phyloP scores from a whole-genome alignment of 2,888 invertebrate genomes.

The Buathra laborator region DNA sequence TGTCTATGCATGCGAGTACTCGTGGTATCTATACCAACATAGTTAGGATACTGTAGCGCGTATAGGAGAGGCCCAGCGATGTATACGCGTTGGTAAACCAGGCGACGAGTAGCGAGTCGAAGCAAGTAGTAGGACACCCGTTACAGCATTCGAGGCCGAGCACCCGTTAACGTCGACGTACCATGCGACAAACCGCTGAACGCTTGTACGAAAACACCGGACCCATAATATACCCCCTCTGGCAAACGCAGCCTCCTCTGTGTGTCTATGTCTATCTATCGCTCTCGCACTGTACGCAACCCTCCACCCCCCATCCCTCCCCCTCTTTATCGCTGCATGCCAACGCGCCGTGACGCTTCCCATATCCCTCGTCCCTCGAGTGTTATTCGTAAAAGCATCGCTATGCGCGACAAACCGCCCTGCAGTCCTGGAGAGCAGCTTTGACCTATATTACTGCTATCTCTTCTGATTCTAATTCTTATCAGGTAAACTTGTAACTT shows the following conservation, averaged over 20 bases:
- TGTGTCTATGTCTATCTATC: constrained; percentile 6
- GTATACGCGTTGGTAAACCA: constrained; percentile 27
- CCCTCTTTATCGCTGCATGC: constrained; percentile 44
- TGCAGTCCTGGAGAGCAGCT: neutral
- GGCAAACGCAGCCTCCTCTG: neutral
- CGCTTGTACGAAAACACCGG: constrained; percentile 72
- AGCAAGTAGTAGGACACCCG: constrained; percentile 70
- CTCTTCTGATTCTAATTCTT: neutral
- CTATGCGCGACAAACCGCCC: constrained; percentile 2
- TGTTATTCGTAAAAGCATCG: constrained; percentile 54
- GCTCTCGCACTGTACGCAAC: constrained; percentile 5
- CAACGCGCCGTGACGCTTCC: constrained; percentile 50
- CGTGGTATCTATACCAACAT: neutral
- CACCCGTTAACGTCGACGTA: constrained; percentile 65
- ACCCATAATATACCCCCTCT: constrained; percentile 47
- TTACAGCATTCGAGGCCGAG: constrained; percentile 52
- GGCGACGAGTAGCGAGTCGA: constrained; percentile 43
- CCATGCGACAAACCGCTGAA: constrained; percentile 70
- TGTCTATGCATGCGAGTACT: neutral
- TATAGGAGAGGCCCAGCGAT: neutral
- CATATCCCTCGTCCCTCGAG: constrained; percentile 40
- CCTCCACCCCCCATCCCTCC: neutral
- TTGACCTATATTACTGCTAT: constrained; percentile 26
- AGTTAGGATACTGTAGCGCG: neutral
- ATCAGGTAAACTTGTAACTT: neutral